Conservation (phyloP, 2,113 vertebrate species). For the Peromyscus maniculatus region DNA sequence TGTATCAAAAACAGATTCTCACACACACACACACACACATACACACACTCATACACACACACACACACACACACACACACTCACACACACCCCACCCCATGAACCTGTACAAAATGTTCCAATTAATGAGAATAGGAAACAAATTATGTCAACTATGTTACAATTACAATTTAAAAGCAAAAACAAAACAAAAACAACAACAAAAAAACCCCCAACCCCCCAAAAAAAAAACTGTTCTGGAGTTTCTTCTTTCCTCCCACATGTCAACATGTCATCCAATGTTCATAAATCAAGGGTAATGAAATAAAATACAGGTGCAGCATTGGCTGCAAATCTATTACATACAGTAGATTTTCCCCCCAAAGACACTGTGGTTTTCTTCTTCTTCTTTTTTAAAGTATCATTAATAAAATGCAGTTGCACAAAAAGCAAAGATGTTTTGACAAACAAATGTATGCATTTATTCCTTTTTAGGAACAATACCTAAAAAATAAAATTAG, state of each 20-base stretch:
- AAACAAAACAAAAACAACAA: background rate
- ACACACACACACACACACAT: constrained; percentile 82
- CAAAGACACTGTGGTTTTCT: constrained; percentile 88
- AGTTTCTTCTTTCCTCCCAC: constrained; percentile 89
- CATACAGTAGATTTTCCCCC: constrained; percentile 95
- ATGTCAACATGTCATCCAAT: constrained; percentile 92
- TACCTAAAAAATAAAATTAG: constrained; percentile 85
- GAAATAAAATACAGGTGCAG: constrained; percentile 97
- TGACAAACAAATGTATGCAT: constrained; percentile 92
- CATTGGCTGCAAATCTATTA: constrained; percentile 95
- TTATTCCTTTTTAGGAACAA: constrained; percentile 91
- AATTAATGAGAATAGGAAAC: constrained; percentile 91
- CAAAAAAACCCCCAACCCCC: too few relatives aligned
- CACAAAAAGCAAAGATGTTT: constrained; percentile 96
- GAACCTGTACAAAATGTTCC: constrained; percentile 96
- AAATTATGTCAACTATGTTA: constrained; percentile 96
- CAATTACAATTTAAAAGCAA: constrained; percentile 97
- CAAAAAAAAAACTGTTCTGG: constrained; percentile 80
- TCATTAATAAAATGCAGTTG: constrained; percentile 97
- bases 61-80: constrained; percentile 78
- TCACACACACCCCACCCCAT: background rate
- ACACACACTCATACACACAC: constrained; percentile 83
- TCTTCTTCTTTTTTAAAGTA: constrained; percentile 87
- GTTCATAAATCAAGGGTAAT: constrained; percentile 95
- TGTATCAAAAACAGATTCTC: constrained; percentile 92